These are phyloP conservation scores for Phainopepla nitens DNA, from an alignment of 2,113 vertebrate species.

Conservation along the genomic window DNA sequence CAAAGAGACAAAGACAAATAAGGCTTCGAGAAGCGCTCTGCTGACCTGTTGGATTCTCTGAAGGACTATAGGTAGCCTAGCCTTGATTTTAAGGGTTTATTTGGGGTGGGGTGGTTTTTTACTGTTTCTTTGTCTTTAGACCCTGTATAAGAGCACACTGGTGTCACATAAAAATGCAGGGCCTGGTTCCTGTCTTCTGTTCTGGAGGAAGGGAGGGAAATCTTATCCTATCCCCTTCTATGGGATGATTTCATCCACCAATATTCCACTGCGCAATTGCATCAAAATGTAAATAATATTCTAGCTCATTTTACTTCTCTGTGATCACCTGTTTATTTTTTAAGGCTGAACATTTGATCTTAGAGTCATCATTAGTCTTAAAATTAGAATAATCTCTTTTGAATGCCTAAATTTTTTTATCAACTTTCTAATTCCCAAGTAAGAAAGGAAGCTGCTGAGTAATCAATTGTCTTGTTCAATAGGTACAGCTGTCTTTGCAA, in stretches of 20 bases:
- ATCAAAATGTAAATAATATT: constrained; percentile 7
- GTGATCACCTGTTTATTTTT: constrained; percentile 15
- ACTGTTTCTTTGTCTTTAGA: background rate
- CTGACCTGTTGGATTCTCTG: background rate
- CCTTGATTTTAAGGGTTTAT: background rate
- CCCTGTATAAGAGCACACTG: background rate
- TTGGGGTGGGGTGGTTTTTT: background rate
- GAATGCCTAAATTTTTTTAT: background rate
- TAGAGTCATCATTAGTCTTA: background rate
- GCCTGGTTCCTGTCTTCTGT: background rate
- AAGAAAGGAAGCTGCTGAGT: background rate
- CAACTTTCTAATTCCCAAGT: background rate
- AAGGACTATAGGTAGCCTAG: background rate
- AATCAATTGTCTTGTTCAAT: background rate
- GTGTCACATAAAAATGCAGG: background rate
- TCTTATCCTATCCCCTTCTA: background rate
- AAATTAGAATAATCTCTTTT: constrained; percentile 21
- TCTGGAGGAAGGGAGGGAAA: background rate
- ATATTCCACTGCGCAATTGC: constrained; percentile 12
- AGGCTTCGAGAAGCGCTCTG: background rate
- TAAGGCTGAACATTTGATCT: background rate
- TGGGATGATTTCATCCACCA: background rate
- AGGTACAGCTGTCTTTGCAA: background rate
- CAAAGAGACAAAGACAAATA: background rate
- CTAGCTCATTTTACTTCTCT: background rate